Evolutionary conservation across 2,113 vertebrate species (phyloP).

Genomic region (Verasper variegatus): DNA sequence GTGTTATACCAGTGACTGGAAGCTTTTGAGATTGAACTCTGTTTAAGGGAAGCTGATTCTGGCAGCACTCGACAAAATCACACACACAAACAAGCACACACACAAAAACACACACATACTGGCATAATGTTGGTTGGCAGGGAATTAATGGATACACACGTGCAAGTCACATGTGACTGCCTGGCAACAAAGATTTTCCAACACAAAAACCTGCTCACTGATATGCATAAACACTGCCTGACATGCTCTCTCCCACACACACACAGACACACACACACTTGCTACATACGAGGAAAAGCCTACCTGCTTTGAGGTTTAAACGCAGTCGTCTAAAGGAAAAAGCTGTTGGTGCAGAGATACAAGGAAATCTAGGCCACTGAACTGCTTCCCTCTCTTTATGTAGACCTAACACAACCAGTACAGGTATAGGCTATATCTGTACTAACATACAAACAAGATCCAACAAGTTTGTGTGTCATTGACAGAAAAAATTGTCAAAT

Average conservation of each 20-base stretch:
- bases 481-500: neutral
- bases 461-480: no score
- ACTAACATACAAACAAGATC: no score
- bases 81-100: neutral
- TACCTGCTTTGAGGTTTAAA: neutral
- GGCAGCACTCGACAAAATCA: slow-evolving; percentile 4
- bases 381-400: no score
- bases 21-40: slow-evolving; percentile 2
- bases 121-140: slow-evolving; percentile 17
- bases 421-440: no score
- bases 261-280: neutral
- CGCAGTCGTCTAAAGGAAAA: neutral
- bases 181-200: slow-evolving; percentile 8
- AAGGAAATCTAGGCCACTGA: neutral
- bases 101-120: slow-evolving; percentile 10
- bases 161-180: slow-evolving; percentile 23
- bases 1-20: slow-evolving; percentile 25
- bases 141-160: slow-evolving; percentile 21
- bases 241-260: neutral
- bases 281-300: neutral
- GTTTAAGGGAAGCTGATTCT: neutral
- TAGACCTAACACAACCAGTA: no score
- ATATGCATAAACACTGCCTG: neutral
- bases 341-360: neutral
- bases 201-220: neutral